Percentiles rank a stretch among this genome's conserved stretches.
These are phyloP conservation scores for Picathartes gymnocephalus DNA, from an alignment of 2,113 vertebrate genomes.

Conservation along the genomic window DNA sequence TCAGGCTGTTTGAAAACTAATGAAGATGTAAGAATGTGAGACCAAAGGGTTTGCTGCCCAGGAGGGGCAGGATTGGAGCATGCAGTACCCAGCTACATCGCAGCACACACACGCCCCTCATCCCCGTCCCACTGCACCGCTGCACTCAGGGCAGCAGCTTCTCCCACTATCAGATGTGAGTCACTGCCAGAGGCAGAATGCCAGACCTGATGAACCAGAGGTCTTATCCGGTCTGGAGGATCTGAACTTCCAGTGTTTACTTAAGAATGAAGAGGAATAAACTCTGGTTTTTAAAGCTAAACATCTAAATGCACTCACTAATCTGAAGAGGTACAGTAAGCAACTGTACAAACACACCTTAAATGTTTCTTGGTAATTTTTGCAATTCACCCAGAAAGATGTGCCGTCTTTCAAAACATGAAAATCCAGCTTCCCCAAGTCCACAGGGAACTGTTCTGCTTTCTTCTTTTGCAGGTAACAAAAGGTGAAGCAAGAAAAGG, in stretches of 20 bases:
- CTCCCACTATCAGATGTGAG: slow-evolving; percentile 20
- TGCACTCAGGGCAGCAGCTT: neutral
- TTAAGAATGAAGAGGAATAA: slow-evolving; percentile 64
- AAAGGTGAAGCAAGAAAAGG: neutral
- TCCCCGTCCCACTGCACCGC: neutral
- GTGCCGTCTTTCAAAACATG: neutral
- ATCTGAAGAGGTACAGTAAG: slow-evolving; percentile 41
- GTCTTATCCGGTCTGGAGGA: slow-evolving; percentile 36
- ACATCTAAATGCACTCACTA: slow-evolving; percentile 59
- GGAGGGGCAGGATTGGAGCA: neutral
- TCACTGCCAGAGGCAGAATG: slow-evolving; percentile 36
- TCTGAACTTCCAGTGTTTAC: slow-evolving; percentile 59
- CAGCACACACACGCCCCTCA: neutral
- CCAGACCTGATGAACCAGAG: slow-evolving; percentile 23
- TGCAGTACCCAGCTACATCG: neutral
- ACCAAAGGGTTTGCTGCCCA: neutral
- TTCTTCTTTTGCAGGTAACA: neutral
- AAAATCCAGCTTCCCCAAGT: neutral
- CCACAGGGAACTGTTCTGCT: neutral
- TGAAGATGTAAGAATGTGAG: neutral
- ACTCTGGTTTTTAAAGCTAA: slow-evolving; percentile 62
- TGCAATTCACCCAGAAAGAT: neutral
- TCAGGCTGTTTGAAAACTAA: neutral
- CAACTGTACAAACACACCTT: slow-evolving; percentile 60
- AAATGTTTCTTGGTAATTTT: slow-evolving; percentile 26